Base-by-base conservation (phyloP, 2,113 vertebrate genomes). In the Hemicordylus capensis region DNA sequence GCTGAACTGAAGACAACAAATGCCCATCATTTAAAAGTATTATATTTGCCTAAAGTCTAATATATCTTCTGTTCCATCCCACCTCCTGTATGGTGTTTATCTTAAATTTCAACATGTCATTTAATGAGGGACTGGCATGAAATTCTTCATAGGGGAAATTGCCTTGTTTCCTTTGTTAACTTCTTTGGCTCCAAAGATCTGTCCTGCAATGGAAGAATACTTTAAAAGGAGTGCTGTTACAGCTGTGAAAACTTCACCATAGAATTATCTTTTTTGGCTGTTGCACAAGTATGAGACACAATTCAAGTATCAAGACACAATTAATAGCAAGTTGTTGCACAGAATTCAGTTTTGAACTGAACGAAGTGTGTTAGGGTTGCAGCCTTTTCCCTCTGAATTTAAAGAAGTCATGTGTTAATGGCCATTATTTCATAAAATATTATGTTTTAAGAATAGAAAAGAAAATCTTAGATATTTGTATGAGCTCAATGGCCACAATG, bases 1-100 rank as follows among this genome's bases (percentile, higher is more conserved):
- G 39, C 26, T 77, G 20, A 34, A n/a, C n/a, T 54, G 19, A 51
- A 70, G 28, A 46, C 54, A 72, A 84, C 81, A 75, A 72, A 72
- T 3, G 17, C 24, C 76, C 90, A 92, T 91, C 92, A 85, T 86
- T 84, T 91, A 86, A 77, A 90, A 93, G 85, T 85, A 80, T 61
- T 88, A 17, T 20, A 69, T 73, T 82, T 88, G 64, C 84, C 85
- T 85, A 80, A 81, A 39, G 54, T 56, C 51, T 69, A 10, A 86
- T 87, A 1, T 67, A 3, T 54, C 80, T 31, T 85, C 28, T 34
- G 39, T 51, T 12, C 42, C 12, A 1, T 42, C 24, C 34, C 17
- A 3, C 28, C 54, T n/a, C 61, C 66, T 37, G 17, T 24, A 15
- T 11, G 19, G 85, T 89, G 90, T 88, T 93, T 93, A 90, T 93